These are phyloP conservation scores for Aspidoscelis tigris DNA, from an alignment of 2,113 vertebrate genomes.

Conservation along the genomic window DNA sequence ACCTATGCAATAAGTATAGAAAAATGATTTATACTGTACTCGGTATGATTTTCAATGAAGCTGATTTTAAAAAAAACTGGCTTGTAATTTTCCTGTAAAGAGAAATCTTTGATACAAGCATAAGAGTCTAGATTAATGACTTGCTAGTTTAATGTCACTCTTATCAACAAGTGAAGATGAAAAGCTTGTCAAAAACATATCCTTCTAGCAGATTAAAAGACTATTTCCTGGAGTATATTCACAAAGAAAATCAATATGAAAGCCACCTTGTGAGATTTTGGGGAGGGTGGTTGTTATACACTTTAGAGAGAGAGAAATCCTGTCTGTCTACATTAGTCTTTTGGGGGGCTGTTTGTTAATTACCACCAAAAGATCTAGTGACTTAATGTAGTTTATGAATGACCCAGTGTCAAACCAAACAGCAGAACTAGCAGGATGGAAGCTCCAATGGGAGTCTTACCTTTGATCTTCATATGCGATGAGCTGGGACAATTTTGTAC, in stretches of 20 bases:
- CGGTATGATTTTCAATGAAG: conserved; percentile 37
- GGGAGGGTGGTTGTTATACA: background rate
- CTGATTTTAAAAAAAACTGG: background rate
- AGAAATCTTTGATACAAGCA: conserved; percentile 39
- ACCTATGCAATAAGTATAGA: background rate
- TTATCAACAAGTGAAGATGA: conserved; percentile 43
- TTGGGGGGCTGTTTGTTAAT: conserved; percentile 6
- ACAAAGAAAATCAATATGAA: conserved; percentile 33
- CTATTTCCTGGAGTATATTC: conserved; percentile 42
- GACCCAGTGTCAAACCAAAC: background rate
- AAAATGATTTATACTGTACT: conserved; percentile 35
- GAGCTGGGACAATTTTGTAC: too few species aligned
- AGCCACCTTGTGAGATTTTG: background rate
- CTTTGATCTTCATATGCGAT: too few species aligned
- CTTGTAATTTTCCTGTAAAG: conserved; percentile 32
- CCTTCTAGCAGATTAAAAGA: conserved; percentile 38
- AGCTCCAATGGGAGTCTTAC: too few species aligned
- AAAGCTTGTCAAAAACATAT: conserved; percentile 40
- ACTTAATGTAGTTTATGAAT: too few species aligned
- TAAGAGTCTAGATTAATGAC: conserved; percentile 36
- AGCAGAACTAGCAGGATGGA: too few species aligned
- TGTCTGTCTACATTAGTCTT: conserved; percentile 9
- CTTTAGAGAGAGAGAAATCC: conserved; percentile 14
- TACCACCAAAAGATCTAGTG: background rate
- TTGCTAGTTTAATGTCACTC: conserved; percentile 37